phyloP scores from a whole-genome alignment of 2,113 vertebrate genomes.

The Ceuthmochares aereus region DNA sequence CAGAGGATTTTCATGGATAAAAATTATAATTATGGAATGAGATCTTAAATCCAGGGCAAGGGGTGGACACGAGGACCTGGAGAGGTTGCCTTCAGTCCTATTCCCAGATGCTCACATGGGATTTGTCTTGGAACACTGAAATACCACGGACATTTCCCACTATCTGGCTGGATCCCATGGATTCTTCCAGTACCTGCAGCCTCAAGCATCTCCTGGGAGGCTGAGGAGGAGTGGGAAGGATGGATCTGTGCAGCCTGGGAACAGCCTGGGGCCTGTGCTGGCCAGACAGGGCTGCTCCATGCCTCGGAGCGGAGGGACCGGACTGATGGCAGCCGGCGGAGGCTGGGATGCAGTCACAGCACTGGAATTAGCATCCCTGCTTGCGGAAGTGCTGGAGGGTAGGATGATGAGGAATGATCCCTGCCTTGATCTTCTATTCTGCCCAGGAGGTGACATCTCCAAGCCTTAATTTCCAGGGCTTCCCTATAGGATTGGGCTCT shows the following conservation, averaged over 20 bases:
- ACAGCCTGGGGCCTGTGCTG: not conserved
- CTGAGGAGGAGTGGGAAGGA: rapidly evolving
- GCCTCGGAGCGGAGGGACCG: not conserved
- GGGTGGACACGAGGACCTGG: not conserved
- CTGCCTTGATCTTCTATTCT: not conserved
- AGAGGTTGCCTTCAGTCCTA: not conserved
- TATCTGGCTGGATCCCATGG: not conserved
- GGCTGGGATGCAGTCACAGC: not conserved
- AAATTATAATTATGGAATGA: not conserved
- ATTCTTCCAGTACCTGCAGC: not conserved
- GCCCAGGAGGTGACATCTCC: not conserved
- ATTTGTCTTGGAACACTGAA: not conserved
- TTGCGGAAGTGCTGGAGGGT: rapidly evolving
- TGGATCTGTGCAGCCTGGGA: not conserved
- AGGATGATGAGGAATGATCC: not conserved
- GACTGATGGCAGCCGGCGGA: not conserved
- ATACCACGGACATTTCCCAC: not conserved
- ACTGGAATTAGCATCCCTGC: not conserved
- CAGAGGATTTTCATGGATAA: not conserved
- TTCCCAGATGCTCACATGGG: not conserved
- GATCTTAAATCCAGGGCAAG: not conserved
- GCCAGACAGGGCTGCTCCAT: rapidly evolving
- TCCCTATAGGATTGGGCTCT: not conserved
- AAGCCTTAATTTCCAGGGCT: not conserved
- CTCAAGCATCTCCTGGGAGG: not conserved